Evolutionary conservation across 2,797 vertebrate genomes (phyloP).

Genomic region (Rousettus madagascariensis): DNA sequence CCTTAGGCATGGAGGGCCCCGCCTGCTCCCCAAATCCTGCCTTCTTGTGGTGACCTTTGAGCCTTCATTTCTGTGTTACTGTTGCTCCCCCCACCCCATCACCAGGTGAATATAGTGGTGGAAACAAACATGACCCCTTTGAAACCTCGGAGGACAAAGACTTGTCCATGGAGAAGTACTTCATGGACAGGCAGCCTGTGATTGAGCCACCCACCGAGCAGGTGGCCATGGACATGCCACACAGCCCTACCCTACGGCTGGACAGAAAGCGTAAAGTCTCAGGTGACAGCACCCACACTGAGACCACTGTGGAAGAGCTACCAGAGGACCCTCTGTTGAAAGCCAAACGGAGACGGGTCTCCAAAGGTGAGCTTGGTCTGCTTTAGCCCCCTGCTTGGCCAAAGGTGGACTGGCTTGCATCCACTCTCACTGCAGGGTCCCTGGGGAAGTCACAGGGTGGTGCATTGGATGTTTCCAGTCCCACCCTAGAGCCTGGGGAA

Average conservation of each 20-base stretch:
- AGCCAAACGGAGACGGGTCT: constrained; percentile 90
- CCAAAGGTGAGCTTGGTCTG: constrained; percentile 82
- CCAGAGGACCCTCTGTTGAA: constrained; percentile 83
- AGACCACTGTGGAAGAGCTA: constrained; percentile 82
- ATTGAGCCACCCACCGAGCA: constrained; percentile 82
- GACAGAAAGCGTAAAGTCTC: constrained; percentile 90
- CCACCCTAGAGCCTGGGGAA: neutral
- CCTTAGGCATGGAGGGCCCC: neutral
- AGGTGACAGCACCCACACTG: constrained; percentile 87
- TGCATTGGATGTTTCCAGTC: constrained; percentile 17
- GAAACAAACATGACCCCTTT: constrained; percentile 81
- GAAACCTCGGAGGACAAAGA: constrained; percentile 83
- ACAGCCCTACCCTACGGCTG: constrained; percentile 83
- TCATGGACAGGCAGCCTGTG: constrained; percentile 82
- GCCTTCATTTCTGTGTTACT: constrained; percentile 64
- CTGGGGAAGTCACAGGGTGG: neutral
- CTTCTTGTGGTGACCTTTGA: neutral
- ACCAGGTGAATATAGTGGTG: constrained; percentile 81
- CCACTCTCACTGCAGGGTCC: neutral
- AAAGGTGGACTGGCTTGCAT: neutral
- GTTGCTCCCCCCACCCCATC: constrained; percentile 27
- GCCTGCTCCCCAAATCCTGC: neutral
- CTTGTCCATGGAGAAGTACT: constrained; percentile 81
- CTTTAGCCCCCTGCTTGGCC: neutral
- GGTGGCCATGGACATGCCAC: constrained; percentile 79